These are phyloP conservation scores for Caretta caretta DNA, from an alignment of 2,113 vertebrate genomes.

Conservation along the genomic window DNA sequence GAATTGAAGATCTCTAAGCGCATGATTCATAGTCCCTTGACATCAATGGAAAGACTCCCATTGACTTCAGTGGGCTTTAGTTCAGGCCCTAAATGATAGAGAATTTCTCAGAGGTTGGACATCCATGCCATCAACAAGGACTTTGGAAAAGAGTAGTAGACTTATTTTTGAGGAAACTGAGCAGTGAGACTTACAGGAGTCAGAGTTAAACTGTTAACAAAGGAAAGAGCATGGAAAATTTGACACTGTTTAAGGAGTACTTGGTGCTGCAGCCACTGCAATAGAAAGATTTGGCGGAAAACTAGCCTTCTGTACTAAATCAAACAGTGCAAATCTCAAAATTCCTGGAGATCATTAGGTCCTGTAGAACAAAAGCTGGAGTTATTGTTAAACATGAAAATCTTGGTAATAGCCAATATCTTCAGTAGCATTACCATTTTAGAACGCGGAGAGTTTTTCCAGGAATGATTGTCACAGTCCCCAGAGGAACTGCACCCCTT, in stretches of 20 bases:
- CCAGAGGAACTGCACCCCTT: neutral
- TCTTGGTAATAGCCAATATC: neutral
- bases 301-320: neutral
- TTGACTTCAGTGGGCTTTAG: neutral
- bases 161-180: neutral
- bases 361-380: neutral
- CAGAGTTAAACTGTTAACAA: neutral
- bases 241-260: neutral
- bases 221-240: neutral
- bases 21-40: neutral
- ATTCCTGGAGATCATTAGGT: neutral
- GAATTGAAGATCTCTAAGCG: neutral
- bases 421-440: neutral
- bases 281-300: neutral
- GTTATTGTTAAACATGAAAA: neutral
- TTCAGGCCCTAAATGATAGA: neutral
- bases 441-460: neutral
- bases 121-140: neutral
- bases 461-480: neutral
- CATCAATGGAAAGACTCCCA: neutral
- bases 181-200: neutral
- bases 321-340: neutral
- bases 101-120: neutral
- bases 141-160: neutral
- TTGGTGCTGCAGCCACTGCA: neutral